Evolutionary conservation across 2,888 invertebrate species (phyloP), one percentile per base, ranked within the genome.

Genomic region (Drosophila austrosaltans): DNA sequence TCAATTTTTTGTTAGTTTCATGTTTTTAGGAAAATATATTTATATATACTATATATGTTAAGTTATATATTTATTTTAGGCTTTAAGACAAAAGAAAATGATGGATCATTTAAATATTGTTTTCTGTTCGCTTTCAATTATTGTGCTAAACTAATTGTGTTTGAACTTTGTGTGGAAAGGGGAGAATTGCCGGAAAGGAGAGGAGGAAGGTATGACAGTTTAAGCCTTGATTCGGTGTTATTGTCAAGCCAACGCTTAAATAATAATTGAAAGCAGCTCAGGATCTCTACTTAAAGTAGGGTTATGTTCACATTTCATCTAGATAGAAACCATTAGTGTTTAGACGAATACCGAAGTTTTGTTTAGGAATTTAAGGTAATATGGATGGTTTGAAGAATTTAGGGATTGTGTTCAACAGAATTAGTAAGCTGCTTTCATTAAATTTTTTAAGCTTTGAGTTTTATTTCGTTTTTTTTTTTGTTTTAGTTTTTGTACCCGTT

Each of bases 21-120:
- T 53, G 30, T 70, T 48, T 65, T 56, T 73, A 73, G 72, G 72
- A 73, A 73, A 73, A 73, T 73, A 73, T 66, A 40, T 48, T 36
- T 72, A 57, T 57, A 64, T 72, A 61, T 72, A 64, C 16, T 72
- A 56, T 57, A 64, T 72, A 62, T 72, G 61, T 62, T 57, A 54
- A 54, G 65, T 58, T 72, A 71, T 63, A 63, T 56, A 66, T 65
- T 71, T 56, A 54, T 30, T 62, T 65, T 70, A 70, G 53, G 28
- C 16, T 65, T 63, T 72, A 64, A 64, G 32, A 61, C 39, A 8
- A 36, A 69, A 53, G 58, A 60, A 54, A 54, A 60, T 53, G 42
- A 61, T 60, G 36, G 57, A 59, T 71, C 66, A 71, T 65, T 71
- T 65, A 70, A 72, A 72, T 72, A 71, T 71, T 63, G 58, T 65